phyloP scores from a whole-genome alignment of 2,797 vertebrate species.

The Pseudochirops cupreus region DNA sequence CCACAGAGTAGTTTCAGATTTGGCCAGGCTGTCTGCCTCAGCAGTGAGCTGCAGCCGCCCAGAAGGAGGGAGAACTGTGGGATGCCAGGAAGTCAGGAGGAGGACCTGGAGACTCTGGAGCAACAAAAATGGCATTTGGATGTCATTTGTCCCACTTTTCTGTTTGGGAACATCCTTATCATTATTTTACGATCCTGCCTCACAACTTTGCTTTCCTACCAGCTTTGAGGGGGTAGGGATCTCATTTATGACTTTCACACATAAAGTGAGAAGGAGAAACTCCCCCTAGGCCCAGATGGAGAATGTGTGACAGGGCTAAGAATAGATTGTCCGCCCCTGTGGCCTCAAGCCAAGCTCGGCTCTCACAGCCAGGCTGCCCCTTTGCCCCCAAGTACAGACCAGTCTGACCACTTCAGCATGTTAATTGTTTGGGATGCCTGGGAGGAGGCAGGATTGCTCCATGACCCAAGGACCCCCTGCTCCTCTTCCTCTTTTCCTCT shows the following conservation, averaged over 20 bases:
- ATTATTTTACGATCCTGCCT: neutral
- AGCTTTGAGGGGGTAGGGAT: slow-evolving; percentile 22
- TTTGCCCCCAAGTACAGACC: slow-evolving; percentile 12
- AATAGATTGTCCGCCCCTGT: slow-evolving; percentile 26
- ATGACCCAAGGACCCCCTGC: neutral
- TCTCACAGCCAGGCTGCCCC: neutral
- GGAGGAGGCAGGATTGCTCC: neutral
- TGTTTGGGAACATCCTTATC: neutral
- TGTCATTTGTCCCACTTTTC: slow-evolving; percentile 46
- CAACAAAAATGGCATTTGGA: neutral
- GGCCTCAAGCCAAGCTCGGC: neutral
- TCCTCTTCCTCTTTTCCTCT: neutral
- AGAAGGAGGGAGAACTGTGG: neutral
- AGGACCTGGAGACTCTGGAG: slow-evolving; percentile 15
- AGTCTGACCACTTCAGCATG: slow-evolving; percentile 16
- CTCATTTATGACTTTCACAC: slow-evolving; percentile 22
- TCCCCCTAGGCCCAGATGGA: slow-evolving; percentile 3
- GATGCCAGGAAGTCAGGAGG: neutral
- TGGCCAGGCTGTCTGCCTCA: neutral
- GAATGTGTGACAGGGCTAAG: slow-evolving; percentile 8
- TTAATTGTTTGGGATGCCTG: neutral
- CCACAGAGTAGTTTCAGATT: slow-evolving; percentile 17
- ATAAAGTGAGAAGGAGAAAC: slow-evolving; percentile 3
- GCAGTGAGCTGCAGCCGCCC: slow-evolving; percentile 12
- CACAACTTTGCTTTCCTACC: neutral